A percentile compares a stretch with the other conserved stretches of the same genome.
These are phyloP conservation scores for Aporophyla lueneburgensis DNA, from an alignment of 2,888 invertebrate genomes.

Conservation along the genomic window DNA sequence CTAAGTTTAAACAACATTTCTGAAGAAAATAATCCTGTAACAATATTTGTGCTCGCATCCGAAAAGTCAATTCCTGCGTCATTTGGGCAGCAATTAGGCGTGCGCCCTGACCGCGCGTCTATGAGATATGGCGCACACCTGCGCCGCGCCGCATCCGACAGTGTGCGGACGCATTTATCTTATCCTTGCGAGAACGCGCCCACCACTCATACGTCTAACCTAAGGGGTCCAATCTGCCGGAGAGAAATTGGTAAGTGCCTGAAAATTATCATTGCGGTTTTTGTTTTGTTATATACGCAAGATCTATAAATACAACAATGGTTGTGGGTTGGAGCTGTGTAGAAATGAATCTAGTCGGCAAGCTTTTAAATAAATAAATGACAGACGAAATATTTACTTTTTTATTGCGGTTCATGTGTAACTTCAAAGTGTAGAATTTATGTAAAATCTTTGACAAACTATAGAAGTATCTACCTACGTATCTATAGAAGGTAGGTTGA, in stretches of 20 bases:
- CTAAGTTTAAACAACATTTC: not conserved
- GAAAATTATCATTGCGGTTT: not conserved
- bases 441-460: slow-evolving; percentile 18
- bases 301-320: not conserved
- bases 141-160: slow-evolving; percentile 63
- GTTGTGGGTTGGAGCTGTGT: not conserved
- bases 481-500: slow-evolving; percentile 49
- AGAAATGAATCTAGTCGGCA: not conserved
- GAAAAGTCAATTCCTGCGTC: slow-evolving; percentile 47
- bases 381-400: not conserved
- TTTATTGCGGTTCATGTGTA: not conserved
- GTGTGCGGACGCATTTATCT: slow-evolving; percentile 75
- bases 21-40: not conserved
- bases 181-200: slow-evolving; percentile 68
- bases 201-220: slow-evolving; percentile 57
- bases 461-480: slow-evolving; percentile 11
- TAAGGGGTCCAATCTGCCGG: slow-evolving; percentile 20
- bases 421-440: not conserved
- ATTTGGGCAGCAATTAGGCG: slow-evolving; percentile 56
- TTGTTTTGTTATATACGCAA: not conserved
- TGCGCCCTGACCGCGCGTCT: slow-evolving; percentile 59
- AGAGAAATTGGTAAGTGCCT: slow-evolving; percentile 11
- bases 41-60: not conserved
- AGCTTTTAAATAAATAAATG: not conserved
- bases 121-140: slow-evolving; percentile 72